Evolutionary conservation across 1,140 invertebrate genomes (phyloP).

Genomic region (Rhynchophorus ferrugineus): DNA sequence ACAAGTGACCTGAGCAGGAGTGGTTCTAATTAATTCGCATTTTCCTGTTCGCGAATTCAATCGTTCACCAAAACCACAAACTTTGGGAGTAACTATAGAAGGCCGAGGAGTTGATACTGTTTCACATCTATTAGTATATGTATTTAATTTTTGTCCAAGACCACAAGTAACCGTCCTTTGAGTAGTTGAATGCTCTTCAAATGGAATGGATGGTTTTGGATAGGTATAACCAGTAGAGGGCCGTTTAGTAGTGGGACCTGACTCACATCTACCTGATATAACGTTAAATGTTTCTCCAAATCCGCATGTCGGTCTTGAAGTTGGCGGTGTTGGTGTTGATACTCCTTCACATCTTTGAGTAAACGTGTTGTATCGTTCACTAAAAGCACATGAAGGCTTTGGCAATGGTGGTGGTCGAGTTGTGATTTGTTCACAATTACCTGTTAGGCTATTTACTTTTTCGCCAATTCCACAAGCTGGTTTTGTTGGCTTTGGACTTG

Average conservation of each 20-base stretch:
- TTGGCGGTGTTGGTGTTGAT: not conserved
- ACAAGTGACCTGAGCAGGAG: not conserved
- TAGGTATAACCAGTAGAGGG: slow-evolving; percentile 1
- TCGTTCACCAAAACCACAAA: slow-evolving; percentile 4
- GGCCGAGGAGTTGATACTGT: not conserved
- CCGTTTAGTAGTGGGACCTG: not conserved
- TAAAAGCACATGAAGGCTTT: not conserved
- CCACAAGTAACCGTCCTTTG: not conserved
- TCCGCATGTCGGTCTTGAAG: not conserved
- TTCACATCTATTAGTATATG: not conserved
- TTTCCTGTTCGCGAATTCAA: not conserved
- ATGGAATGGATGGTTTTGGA: slow-evolving; percentile 1
- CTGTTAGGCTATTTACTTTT: slow-evolving; percentile 6
- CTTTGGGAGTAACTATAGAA: not conserved
- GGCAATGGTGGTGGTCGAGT: not conserved
- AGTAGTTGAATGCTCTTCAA: not conserved
- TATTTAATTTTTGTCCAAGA: not conserved
- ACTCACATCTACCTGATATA: not conserved
- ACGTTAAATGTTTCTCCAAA: not conserved
- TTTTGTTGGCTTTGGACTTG: not conserved
- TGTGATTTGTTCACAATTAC: slow-evolving; percentile 7
- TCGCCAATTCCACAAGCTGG: slow-evolving; percentile 7
- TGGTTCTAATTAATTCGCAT: not conserved
- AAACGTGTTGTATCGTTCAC: not conserved
- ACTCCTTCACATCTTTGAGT: slow-evolving; percentile 1